Base-by-base conservation (phyloP, 1,140 invertebrate genomes). In the Drosophila carrolli region DNA sequence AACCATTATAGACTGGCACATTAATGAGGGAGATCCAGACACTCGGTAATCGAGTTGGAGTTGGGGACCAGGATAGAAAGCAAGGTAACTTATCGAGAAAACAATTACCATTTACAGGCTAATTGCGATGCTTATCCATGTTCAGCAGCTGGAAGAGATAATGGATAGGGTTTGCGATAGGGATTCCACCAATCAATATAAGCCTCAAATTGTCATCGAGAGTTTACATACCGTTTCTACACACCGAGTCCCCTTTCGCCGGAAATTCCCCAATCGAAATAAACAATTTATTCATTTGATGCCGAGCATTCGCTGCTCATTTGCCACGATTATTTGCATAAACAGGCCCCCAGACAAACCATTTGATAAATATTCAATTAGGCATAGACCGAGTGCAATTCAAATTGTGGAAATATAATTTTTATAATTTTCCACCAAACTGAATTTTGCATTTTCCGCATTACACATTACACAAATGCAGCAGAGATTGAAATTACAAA, bases 321-420 rank as follows among this genome's bases (percentile, higher is more conserved):
- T 81, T 81, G 29, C 46, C 56, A 44, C 62, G 71, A 72, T 82
- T 81, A 86, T 86, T 88, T 76, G 72, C 84, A 83, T 83, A 81
- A 81, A 71, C 67, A 71, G 43, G n/a, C 14, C 38, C 8, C 53
- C 23, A 16, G 38, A 70, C 41, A 35, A 84, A 63, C 70, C 47
- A 46, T 65, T 88, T 89, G 84, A 88, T 88, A 88, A 88, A 89
- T 88, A 83, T 88, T 88, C 80, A 88, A 88, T 86, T 86, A 83
- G 53, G 57, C 70, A 63, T 27, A 61, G 50, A 41, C 35, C 32
- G 70, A 50, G 40, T 47, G 43, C 41, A 62, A 62, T 44, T 43
- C 53, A 65, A 62, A 81, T 48, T 38, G 35, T 43, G 37, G 40
- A 62, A 63, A 61, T 70, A 77, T 73, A 58, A 67, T 76, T 76